Base-by-base conservation (phyloP, 2,113 vertebrate genomes). In the Salvelinus namaycush region DNA sequence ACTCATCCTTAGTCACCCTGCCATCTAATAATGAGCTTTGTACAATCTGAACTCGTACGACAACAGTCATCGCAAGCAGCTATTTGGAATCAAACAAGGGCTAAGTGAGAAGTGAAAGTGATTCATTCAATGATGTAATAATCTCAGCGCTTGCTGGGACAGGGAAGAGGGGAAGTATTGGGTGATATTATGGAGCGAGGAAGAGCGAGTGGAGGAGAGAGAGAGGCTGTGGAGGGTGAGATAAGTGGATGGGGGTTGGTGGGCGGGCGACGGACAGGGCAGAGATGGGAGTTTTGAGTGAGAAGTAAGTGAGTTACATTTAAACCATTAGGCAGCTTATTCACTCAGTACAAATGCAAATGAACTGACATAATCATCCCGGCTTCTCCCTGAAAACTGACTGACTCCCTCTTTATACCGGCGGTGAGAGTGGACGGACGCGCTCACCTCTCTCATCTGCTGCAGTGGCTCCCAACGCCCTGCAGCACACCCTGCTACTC, bases 401-500 rank as follows among this genome's bases (percentile, higher is more conserved):
- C 86, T 90, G 87, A 54, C 86, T 31, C 83, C 85, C 92, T 93
- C 93, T 62, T 92, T 93, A 94, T 92, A 94, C 94, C 93, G 93
- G 93, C 91, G 77, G 87, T 93, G 85, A 87, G 83, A 92, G 92
- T 82, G 95, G 95, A 96, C 95, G 91, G 83, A 92, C 93, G 83
- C 51, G 87, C 88, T 90, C 89, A 22, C 59, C n/a, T 1, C 89
- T 87, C 84, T 83, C 83, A 84, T 89, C 86, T 85, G 86, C 88
- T 87, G 84, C 89, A 80, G 83, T 77, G 62, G 84, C 86, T 87
- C 88, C 87, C 76, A 84, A 84, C 86, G 88, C 88, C 89, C 89
- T 87, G 87, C 83, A 90, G 39, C 68, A 14, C 48, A 60, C 39
- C 29, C 34, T 31, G 13, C 48, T 29, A 13, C 14, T 22, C n/a